phyloP scores from a whole-genome alignment of 2,888 invertebrate species.

The Dryocosmus kuriphilus region DNA sequence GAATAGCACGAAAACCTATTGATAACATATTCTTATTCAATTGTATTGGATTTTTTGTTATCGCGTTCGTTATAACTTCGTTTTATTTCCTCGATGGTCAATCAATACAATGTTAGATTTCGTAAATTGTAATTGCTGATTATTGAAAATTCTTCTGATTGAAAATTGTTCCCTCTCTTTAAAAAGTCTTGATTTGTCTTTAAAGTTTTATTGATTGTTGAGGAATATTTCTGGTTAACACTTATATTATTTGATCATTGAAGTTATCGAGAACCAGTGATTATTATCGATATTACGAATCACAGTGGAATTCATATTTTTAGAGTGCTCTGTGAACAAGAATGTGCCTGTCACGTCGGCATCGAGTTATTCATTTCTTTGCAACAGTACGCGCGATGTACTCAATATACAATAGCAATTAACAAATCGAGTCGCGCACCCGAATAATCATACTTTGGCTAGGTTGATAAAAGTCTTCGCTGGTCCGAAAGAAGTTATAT shows the following conservation, averaged over 20 bases:
- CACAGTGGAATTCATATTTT: conserved; percentile 21
- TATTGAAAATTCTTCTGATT: not conserved
- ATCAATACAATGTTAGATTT: conserved; percentile 8
- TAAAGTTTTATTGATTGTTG: not conserved
- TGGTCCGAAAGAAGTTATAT: conserved; percentile 76
- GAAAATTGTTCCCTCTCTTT: conserved; percentile 7
- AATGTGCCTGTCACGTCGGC: conserved; percentile 18
- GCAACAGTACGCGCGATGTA: conserved; percentile 27
- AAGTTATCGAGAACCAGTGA: conserved; percentile 10
- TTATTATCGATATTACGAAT: conserved; percentile 27
- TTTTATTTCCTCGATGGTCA: conserved; percentile 6
- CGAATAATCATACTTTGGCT: conserved; percentile 68
- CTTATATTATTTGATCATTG: conserved; percentile 16
- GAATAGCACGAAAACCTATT: conserved; percentile 5
- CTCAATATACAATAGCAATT: conserved; percentile 35
- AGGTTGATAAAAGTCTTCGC: conserved; percentile 75
- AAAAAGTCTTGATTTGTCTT: not conserved
- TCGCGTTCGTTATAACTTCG: conserved; percentile 13
- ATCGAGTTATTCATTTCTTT: conserved; percentile 14
- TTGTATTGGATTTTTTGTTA: conserved; percentile 32
- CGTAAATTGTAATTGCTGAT: not conserved
- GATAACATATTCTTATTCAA: conserved; percentile 25
- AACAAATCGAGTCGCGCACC: conserved; percentile 32
- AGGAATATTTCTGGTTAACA: not conserved
- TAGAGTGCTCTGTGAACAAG: conserved; percentile 10